A percentile compares a stretch with the other conserved stretches of the same genome.
phyloP scores from a whole-genome alignment of 1,140 invertebrate genomes.

The Drosophila arawakana region DNA sequence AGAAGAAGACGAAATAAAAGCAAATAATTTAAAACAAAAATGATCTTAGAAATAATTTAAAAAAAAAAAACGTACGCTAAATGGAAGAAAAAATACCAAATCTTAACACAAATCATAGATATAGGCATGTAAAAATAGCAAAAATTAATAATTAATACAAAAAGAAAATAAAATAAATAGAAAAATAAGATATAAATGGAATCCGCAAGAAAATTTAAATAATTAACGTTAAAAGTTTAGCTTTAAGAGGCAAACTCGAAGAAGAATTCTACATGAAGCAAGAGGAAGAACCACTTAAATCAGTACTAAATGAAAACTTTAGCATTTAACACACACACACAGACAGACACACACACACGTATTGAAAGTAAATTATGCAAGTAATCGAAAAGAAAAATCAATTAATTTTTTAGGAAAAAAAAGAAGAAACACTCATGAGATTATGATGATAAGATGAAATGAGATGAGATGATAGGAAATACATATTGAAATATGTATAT shows the following conservation, averaged over 20 bases:
- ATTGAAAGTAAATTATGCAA: conserved; percentile 1
- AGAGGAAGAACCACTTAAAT: conserved; percentile 26
- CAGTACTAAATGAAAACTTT: conserved; percentile 56
- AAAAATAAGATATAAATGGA: conserved; percentile 17
- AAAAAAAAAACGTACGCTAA: conserved; percentile 5
- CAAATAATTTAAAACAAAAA: conserved; percentile 31
- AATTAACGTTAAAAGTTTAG: conserved; percentile 43
- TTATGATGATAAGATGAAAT: not conserved
- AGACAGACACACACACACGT: conserved; percentile 6
- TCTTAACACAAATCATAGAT: conserved; percentile 78
- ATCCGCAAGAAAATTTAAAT: conserved; percentile 30
- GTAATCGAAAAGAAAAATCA: conserved; percentile 4
- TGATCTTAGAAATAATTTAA: conserved; percentile 5
- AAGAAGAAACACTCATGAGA: conserved; percentile 23
- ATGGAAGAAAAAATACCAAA: conserved; percentile 40
- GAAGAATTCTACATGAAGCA: not conserved
- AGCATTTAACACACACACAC: conserved; percentile 65
- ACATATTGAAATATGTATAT: conserved; percentile 26
- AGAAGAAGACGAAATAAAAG: conserved; percentile 4
- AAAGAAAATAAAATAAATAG: conserved; percentile 19
- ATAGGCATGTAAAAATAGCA: conserved; percentile 70
- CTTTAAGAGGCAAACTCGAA: conserved; percentile 3
- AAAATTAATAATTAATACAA: conserved; percentile 17
- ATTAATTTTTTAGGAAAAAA: conserved; percentile 17
- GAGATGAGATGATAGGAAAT: not conserved